Conservation (phyloP, 2,113 vertebrate species). For the Rhinopomastus cyanomelas region DNA sequence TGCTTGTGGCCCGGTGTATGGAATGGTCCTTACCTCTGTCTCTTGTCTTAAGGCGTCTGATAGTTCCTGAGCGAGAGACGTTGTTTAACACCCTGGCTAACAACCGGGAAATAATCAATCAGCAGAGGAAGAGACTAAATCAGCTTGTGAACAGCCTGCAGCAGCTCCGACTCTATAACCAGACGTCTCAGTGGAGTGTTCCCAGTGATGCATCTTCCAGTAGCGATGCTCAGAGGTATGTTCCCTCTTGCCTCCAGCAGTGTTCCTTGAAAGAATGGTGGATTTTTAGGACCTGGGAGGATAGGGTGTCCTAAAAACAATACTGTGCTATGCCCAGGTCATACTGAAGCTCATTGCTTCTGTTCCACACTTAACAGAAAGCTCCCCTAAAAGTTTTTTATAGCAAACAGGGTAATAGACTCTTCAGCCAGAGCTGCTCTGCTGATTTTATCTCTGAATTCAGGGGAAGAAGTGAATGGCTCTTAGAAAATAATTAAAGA, state of each 20-base stretch:
- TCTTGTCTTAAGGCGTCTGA: slow-evolving; percentile 79
- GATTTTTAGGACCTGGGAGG: not conserved
- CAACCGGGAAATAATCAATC: slow-evolving; percentile 92
- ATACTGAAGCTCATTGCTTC: not conserved
- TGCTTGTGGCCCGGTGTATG: not conserved
- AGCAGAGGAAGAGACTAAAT: slow-evolving; percentile 88
- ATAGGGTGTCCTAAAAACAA: not conserved
- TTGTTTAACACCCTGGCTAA: slow-evolving; percentile 91
- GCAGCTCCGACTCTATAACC: slow-evolving; percentile 88
- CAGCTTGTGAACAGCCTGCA: slow-evolving; percentile 83
- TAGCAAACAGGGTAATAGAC: not conserved
- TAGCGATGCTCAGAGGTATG: slow-evolving; percentile 62
- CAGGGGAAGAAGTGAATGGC: not conserved
- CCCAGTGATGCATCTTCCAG: slow-evolving; percentile 23
- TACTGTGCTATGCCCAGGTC: not conserved
- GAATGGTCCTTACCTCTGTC: not conserved
- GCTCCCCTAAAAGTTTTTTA: not conserved
- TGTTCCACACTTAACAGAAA: not conserved
- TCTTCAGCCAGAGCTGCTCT: not conserved
- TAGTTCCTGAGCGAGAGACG: slow-evolving; percentile 89
- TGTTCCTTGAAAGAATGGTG: not conserved
- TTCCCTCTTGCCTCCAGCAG: not conserved
- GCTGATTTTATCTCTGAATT: not conserved
- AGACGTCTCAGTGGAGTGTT: slow-evolving; percentile 73
- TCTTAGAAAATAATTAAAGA: not conserved